These are phyloP conservation scores for Aromia moschata DNA, from an alignment of 2,888 invertebrate genomes.

Conservation along the genomic window DNA sequence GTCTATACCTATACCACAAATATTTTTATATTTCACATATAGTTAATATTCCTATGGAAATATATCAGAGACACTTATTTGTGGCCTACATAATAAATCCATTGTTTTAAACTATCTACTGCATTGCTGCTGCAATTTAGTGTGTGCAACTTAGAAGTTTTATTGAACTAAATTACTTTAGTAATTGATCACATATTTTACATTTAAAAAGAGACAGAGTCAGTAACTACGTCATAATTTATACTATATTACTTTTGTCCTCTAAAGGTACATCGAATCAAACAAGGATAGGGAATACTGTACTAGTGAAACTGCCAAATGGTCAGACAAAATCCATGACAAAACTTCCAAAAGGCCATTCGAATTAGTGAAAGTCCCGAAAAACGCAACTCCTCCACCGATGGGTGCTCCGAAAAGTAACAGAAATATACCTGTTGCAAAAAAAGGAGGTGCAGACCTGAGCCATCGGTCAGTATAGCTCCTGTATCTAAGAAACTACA, in stretches of 20 bases:
- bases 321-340: slow-evolving; percentile 63
- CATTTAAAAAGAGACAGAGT: too few relatives aligned
- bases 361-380: slow-evolving; percentile 59
- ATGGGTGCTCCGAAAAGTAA: slow-evolving; percentile 42
- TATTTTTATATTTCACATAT: too few relatives aligned
- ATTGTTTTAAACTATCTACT: too few relatives aligned
- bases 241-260: neutral
- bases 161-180: too few relatives aligned
- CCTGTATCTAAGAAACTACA: slow-evolving; percentile 58
- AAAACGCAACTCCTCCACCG: slow-evolving; percentile 38
- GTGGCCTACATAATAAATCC: too few relatives aligned
- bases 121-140: too few relatives aligned
- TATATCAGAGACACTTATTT: too few relatives aligned
- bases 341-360: slow-evolving; percentile 57
- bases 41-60: too few relatives aligned
- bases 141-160: too few relatives aligned
- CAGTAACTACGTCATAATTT: neutral
- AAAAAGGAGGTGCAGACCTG: slow-evolving; percentile 54
- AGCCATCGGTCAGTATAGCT: slow-evolving; percentile 65
- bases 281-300: slow-evolving; percentile 61
- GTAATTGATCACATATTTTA: too few relatives aligned
- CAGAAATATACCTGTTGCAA: slow-evolving; percentile 35
- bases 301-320: slow-evolving; percentile 62
- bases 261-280: slow-evolving; percentile 54
- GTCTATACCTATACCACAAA: too few relatives aligned